Evolutionary conservation across 2,888 invertebrate genomes (phyloP).

Genomic region (Metellina segmentata): DNA sequence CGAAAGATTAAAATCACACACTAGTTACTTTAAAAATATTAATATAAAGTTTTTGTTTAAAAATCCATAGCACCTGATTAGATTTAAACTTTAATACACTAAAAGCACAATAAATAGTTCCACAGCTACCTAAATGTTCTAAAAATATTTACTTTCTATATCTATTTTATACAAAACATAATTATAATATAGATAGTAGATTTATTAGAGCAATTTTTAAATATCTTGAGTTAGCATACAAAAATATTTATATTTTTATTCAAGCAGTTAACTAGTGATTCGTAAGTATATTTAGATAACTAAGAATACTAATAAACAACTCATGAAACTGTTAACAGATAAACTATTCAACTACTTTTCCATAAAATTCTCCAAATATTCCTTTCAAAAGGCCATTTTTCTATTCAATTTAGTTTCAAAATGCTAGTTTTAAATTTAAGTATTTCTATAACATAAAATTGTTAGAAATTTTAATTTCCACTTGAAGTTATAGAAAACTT

Average conservation of each 20-base stretch:
- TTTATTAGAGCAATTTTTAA: not conserved
- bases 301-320: not conserved
- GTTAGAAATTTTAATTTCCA: not conserved
- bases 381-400: not conserved
- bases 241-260: constrained; percentile 13
- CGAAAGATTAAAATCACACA: not conserved
- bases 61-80: constrained; percentile 46
- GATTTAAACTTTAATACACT: not conserved
- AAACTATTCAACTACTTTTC: not conserved
- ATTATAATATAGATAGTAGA: not conserved
- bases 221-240: not conserved
- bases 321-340: not conserved
- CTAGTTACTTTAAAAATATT: not conserved
- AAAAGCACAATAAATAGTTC: not conserved
- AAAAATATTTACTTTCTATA: constrained; percentile 8
- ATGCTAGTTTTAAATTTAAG: not conserved
- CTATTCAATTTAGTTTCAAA: not conserved
- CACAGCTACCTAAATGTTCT: not conserved
- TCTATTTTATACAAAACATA: not conserved
- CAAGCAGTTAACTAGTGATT: too few species aligned
- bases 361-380: not conserved
- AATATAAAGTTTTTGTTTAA: not conserved
- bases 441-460: not conserved
- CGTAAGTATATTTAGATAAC: not conserved
- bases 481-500: not conserved